Evolutionary conservation across 1,140 invertebrate species (phyloP).

Genomic region (Drosophila persimilis): DNA sequence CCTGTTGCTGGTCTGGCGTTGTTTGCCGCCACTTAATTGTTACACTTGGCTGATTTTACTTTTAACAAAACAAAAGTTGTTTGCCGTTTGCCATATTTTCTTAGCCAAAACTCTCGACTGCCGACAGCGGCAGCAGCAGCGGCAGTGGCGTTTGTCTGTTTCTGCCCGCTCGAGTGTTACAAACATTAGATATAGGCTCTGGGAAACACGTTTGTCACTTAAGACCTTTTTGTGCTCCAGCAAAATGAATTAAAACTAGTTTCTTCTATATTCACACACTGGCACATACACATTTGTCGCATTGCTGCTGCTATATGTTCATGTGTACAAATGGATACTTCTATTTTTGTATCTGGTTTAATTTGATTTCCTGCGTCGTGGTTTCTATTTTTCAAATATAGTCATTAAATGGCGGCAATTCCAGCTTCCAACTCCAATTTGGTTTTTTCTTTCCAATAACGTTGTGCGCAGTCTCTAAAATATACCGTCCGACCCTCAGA

Average conservation of each 20-base stretch:
- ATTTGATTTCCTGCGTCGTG: constrained; percentile 45
- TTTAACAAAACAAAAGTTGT: constrained; percentile 78
- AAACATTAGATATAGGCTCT: constrained; percentile 57
- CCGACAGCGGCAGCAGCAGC: constrained; percentile 13
- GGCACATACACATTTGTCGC: constrained; percentile 34
- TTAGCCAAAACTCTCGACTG: constrained; percentile 36
- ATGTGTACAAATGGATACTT: constrained; percentile 19
- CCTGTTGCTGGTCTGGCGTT: constrained; percentile 32
- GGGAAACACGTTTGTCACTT: constrained; percentile 74
- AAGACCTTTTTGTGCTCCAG: constrained; percentile 75
- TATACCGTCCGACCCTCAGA: no score
- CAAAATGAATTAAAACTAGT: constrained; percentile 74
- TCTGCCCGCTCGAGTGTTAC: constrained; percentile 21
- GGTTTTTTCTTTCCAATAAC: no score
- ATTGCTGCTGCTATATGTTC: constrained; percentile 37
- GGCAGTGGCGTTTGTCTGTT: constrained; percentile 11
- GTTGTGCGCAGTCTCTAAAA: no score
- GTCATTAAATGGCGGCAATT: constrained; percentile 49
- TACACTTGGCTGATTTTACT: constrained; percentile 81
- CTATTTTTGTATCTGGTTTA: constrained; percentile 46
- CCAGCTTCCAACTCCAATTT: no score
- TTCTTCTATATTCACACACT: constrained; percentile 38
- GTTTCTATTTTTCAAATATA: constrained; percentile 28
- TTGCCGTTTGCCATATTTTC: constrained; percentile 71
- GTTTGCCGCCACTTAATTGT: constrained; percentile 76